These are phyloP conservation scores for Hydroisotoma schaefferi DNA, from an alignment of 2,888 invertebrate species.

Conservation along the genomic window DNA sequence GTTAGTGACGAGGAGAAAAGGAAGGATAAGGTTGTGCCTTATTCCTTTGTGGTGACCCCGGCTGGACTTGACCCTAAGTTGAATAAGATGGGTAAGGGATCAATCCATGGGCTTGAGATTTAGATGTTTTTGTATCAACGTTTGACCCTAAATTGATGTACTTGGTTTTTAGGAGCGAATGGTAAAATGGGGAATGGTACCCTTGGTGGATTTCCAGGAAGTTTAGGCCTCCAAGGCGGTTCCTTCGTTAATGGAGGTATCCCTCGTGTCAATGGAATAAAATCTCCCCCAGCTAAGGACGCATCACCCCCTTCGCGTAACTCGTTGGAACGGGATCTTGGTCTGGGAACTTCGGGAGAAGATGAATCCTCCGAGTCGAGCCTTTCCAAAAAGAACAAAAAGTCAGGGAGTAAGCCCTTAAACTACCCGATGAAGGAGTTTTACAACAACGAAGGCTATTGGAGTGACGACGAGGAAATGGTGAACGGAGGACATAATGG, in stretches of 20 bases:
- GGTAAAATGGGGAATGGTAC: conserved; percentile 9
- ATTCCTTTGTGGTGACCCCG: conserved; percentile 46
- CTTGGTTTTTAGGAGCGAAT: neutral
- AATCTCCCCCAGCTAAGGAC: conserved; percentile 28
- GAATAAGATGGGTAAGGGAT: conserved; percentile 31
- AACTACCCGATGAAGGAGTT: conserved; percentile 58
- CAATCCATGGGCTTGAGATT: neutral
- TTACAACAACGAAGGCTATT: conserved; percentile 59
- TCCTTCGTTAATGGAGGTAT: conserved; percentile 46
- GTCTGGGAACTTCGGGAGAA: conserved; percentile 77
- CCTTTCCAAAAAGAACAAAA: conserved; percentile 59
- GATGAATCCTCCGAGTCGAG: conserved; percentile 75
- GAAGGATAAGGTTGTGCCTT: conserved; percentile 45
- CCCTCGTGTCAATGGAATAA: conserved; percentile 41
- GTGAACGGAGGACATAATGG: conserved; percentile 54
- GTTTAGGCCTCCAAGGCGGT: conserved; percentile 36
- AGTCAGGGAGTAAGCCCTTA: conserved; percentile 12
- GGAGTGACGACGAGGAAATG: conserved; percentile 55
- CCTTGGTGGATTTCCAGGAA: conserved; percentile 27
- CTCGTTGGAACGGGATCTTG: conserved; percentile 64
- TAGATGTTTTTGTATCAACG: neutral
- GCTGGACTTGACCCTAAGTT: conserved; percentile 46
- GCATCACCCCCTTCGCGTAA: conserved; percentile 42
- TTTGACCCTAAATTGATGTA: neutral
- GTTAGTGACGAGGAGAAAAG: conserved; percentile 22